Evolutionary conservation across 2,113 vertebrate genomes (phyloP), one percentile per base, ranked within the genome.

Genomic region (Cygnus atratus): DNA sequence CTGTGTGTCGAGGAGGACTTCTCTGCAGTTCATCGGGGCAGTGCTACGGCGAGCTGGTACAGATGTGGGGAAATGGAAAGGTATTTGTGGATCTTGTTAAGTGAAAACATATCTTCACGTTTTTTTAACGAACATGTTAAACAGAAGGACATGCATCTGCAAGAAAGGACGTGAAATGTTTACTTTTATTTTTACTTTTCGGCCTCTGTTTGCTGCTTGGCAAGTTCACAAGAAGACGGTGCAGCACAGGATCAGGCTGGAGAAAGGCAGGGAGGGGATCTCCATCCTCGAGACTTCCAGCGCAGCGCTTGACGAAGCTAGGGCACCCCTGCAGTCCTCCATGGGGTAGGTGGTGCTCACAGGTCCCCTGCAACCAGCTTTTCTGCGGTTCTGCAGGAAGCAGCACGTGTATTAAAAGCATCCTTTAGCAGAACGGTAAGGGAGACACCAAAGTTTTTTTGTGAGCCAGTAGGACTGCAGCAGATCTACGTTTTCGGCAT

Each of bases 71-170:
- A 33, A 44, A 10, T 0, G 2, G 37, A 48, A 7, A 2, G 2
- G 6, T 1, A 4, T 33, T 63, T 22, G 11, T 5, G 3, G 4
- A 3, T 31, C 26, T 84, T 25, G 5, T 8, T 0, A 6, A 37
- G 50, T 24, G 31, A 35, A 52, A 20, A 10, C 21, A 3, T 31
- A 11, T 4, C 44, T 29, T 6, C 9, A 7, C n/a, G 15, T 11
- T 54, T 74, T 74, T 74, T 44, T 39, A 48, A 50, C 25, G n/a
- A 4, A 28, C 0, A 2, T 12, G 48, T 59, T 73, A 59, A 46
- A 55, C 16, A 54, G 63, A 35, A 63, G 17, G 41, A 46, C 31
- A 13, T 0, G 0, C 1, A 2, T 24, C 0, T 20, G 24, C 0
- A 58, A 21, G 33, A 58, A 35, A 74, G 39, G 31, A 68, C 19